These are phyloP conservation scores for Parochlus steinenii DNA, from an alignment of 2,888 invertebrate species.

Conservation along the genomic window DNA sequence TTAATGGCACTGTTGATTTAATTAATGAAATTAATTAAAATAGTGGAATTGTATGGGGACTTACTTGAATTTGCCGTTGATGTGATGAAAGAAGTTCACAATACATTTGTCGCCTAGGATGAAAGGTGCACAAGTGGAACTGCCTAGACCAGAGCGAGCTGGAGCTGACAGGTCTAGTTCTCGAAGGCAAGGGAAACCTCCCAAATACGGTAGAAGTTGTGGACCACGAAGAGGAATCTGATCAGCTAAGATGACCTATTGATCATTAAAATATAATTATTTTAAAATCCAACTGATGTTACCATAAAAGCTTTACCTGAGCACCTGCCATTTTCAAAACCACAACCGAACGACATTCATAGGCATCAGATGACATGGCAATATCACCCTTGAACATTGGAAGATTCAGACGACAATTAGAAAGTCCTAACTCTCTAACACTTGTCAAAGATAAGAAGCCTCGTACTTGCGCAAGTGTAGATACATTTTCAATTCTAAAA, in stretches of 20 bases:
- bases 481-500: constrained; percentile 32
- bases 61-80: constrained; percentile 30
- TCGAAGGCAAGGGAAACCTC: constrained; percentile 32
- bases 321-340: constrained; percentile 34
- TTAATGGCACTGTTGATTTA: background rate
- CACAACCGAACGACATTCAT: constrained; percentile 31
- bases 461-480: constrained; percentile 31
- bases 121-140: constrained; percentile 25
- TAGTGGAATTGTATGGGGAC: constrained; percentile 14
- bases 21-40: background rate
- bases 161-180: constrained; percentile 33
- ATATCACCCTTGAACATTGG: constrained; percentile 20
- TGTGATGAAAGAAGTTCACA: constrained; percentile 30
- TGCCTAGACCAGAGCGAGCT: constrained; percentile 30
- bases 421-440: constrained; percentile 34
- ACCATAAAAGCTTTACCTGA: constrained; percentile 28
- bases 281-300: too few relatives aligned
- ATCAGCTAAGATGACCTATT: constrained; percentile 31
- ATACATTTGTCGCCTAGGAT: constrained; percentile 33
- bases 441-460: constrained; percentile 33
- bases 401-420: constrained; percentile 35
- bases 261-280: too few relatives aligned
- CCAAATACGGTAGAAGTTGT: constrained; percentile 31
- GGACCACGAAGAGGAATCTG: constrained; percentile 31
- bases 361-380: constrained; percentile 17